Evolutionary conservation across 2,113 vertebrate species (phyloP).

Genomic region (Fukomys damarensis): DNA sequence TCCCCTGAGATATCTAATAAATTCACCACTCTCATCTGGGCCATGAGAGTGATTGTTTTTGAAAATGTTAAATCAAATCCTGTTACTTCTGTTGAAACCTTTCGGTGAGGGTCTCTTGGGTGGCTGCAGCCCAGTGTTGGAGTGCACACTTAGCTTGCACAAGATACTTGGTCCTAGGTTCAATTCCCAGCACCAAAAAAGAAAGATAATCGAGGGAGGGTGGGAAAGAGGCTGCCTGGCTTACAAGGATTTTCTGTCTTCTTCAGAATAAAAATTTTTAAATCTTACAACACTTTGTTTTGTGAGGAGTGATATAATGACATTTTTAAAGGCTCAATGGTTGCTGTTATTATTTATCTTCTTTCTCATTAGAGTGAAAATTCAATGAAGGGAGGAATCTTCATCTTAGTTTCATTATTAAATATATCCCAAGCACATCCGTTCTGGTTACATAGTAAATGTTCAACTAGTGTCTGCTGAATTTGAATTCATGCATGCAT

Average conservation of each 20-base stretch:
- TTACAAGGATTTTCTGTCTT: background rate
- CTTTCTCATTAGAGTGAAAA: conserved; percentile 16
- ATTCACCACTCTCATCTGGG: background rate
- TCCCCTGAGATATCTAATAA: conserved; percentile 3
- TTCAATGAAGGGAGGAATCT: background rate
- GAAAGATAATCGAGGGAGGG: background rate
- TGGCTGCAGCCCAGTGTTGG: background rate
- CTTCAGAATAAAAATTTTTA: conserved; percentile 37
- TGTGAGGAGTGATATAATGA: background rate
- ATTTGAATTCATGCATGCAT: conserved; percentile 10
- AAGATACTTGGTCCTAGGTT: background rate
- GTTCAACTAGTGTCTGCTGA: background rate
- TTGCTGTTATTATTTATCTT: background rate
- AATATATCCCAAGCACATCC: background rate
- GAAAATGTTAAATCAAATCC: conserved; percentile 5
- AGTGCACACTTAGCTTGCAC: background rate
- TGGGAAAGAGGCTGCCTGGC: background rate
- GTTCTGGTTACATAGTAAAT: background rate
- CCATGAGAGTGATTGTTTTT: background rate
- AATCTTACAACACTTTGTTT: background rate
- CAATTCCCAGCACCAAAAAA: background rate
- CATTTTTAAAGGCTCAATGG: background rate
- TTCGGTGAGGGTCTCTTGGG: background rate
- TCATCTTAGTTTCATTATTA: conserved; percentile 15
- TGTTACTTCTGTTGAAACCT: background rate